These are phyloP conservation scores for Microdon myrmicae DNA, from an alignment of 2,888 invertebrate species.

Conservation along the genomic window DNA sequence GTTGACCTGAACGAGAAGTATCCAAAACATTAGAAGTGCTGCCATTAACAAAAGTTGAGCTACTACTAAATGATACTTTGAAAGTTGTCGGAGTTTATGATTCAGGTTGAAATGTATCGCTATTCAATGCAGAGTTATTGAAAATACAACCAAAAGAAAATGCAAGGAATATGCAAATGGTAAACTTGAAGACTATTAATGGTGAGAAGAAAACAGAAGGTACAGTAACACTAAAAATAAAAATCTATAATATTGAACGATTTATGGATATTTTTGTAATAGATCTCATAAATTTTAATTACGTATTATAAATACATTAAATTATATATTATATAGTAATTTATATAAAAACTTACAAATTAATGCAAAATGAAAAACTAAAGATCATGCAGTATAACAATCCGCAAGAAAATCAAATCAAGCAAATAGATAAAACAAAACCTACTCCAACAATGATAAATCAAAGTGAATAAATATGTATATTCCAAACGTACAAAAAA, in stretches of 20 bases:
- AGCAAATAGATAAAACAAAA: slow-evolving; percentile 2
- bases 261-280: slow-evolving; percentile 35
- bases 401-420: background rate
- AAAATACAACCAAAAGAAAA: slow-evolving; percentile 15
- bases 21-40: slow-evolving; percentile 6
- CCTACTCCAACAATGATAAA: background rate
- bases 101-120: slow-evolving; percentile 17
- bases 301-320: slow-evolving; percentile 47
- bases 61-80: slow-evolving; percentile 14
- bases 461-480: background rate
- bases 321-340: slow-evolving; percentile 21
- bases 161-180: slow-evolving; percentile 1
- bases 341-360: slow-evolving; percentile 32
- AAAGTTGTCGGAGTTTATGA: slow-evolving; percentile 15
- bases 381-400: slow-evolving; percentile 21
- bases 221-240: slow-evolving; percentile 27
- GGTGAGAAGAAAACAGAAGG: slow-evolving; percentile 41
- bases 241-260: slow-evolving; percentile 38
- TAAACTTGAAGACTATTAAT: slow-evolving; percentile 41
- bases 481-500: slow-evolving; percentile 2
- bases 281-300: slow-evolving; percentile 30
- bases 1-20: slow-evolving; percentile 12
- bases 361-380: slow-evolving; percentile 39
- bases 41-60: slow-evolving; percentile 25
- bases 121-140: slow-evolving; percentile 12